phyloP scores from a whole-genome alignment of 2,888 invertebrate genomes.

The Chrysomela aeneicollis region DNA sequence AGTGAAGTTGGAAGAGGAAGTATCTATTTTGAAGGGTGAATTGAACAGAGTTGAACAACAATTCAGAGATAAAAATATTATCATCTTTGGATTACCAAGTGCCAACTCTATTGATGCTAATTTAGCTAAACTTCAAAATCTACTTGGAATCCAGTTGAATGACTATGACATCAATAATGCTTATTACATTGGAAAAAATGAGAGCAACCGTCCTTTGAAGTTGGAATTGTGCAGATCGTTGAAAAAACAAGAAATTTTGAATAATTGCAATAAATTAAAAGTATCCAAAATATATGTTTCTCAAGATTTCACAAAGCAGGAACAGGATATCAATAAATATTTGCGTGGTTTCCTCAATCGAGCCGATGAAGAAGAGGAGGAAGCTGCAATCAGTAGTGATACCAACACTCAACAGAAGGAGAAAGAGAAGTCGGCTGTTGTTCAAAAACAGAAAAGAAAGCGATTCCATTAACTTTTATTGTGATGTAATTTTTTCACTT shows the following conservation, averaged over 20 bases:
- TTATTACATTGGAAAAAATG: background rate
- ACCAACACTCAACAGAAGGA: background rate
- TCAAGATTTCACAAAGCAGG: background rate
- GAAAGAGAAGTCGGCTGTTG: background rate
- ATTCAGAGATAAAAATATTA: no score
- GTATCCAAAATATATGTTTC: background rate
- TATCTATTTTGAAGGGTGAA: no score
- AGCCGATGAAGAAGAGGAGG: background rate
- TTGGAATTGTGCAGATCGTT: background rate
- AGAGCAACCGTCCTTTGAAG: background rate
- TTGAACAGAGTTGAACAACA: no score
- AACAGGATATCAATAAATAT: background rate
- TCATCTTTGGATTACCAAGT: background rate
- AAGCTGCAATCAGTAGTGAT: background rate
- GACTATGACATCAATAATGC: background rate
- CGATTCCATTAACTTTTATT: background rate
- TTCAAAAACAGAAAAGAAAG: background rate
- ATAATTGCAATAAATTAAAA: background rate
- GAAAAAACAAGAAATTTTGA: background rate
- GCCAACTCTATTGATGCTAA: background rate
- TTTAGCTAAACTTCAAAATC: background rate
- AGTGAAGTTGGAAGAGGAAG: no score
- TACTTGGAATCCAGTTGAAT: background rate
- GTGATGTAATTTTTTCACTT: background rate
- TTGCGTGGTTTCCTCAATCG: background rate